These are phyloP conservation scores for Drosophila nasuta DNA, from an alignment of 1,140 invertebrate genomes.

Conservation along the genomic window DNA sequence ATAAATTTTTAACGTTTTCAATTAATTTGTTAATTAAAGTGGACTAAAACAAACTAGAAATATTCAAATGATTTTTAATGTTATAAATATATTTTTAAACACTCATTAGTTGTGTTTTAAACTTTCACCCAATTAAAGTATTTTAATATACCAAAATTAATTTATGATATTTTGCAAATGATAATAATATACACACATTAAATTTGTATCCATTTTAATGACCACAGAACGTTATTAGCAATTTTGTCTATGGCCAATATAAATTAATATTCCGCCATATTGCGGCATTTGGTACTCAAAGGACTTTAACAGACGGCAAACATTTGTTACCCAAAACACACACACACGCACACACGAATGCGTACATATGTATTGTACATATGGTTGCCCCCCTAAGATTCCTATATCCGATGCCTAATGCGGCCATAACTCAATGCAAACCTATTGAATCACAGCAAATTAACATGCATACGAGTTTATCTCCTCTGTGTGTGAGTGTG, in stretches of 20 bases:
- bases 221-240: not conserved
- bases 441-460: constrained; percentile 83
- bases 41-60: no score
- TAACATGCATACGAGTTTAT: constrained; percentile 73
- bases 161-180: not conserved
- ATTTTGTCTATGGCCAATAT: not conserved
- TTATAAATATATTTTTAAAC: no score
- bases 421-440: constrained; percentile 75
- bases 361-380: not conserved
- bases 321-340: constrained; percentile 35
- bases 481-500: constrained; percentile 3
- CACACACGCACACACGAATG: constrained; percentile 1
- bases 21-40: not conserved
- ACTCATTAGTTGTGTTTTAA: no score
- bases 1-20: not conserved
- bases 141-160: not conserved
- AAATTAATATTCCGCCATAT: constrained; percentile 6
- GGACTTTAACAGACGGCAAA: constrained; percentile 35
- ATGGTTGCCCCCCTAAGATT: constrained; percentile 28
- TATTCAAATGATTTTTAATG: not conserved
- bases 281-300: not conserved
- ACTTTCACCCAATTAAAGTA: no score
- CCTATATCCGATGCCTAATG: constrained; percentile 59
- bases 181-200: not conserved
- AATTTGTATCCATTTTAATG: not conserved